These are phyloP conservation scores for Ceratotherium simum DNA, from an alignment of 2,113 vertebrate genomes.

Conservation along the genomic window DNA sequence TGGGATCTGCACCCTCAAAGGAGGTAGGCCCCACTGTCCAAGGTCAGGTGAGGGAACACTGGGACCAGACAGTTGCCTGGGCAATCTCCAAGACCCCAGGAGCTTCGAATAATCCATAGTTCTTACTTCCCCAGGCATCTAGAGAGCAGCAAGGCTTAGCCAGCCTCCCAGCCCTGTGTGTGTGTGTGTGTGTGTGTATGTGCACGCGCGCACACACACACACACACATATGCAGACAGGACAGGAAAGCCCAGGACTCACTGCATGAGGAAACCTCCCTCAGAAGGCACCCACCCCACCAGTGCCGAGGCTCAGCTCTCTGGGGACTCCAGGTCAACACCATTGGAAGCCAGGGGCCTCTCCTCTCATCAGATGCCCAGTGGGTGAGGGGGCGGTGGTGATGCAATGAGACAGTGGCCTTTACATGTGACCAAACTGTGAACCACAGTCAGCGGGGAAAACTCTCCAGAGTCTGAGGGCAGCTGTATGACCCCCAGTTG, in stretches of 20 bases:
- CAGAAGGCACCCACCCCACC: not conserved
- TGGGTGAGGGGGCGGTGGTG: not conserved
- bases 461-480: not conserved
- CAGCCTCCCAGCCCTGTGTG: not conserved
- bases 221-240: not conserved
- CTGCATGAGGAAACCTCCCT: not conserved
- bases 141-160: not conserved
- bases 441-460: not conserved
- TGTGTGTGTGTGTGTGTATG: not conserved
- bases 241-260: not conserved
- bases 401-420: not conserved
- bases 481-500: not conserved
- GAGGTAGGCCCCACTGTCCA: not conserved
- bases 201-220: not conserved
- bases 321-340: not conserved
- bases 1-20: not conserved
- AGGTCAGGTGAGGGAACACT: not conserved
- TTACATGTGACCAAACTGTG: not conserved
- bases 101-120: not conserved
- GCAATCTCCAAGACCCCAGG: not conserved
- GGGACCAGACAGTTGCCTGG: not conserved
- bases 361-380: not conserved
- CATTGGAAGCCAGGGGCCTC: not conserved
- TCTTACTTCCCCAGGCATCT: not conserved
- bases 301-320: not conserved